Conservation (phyloP, 2,113 vertebrate genomes). For the Hippocampus mohnikei region DNA sequence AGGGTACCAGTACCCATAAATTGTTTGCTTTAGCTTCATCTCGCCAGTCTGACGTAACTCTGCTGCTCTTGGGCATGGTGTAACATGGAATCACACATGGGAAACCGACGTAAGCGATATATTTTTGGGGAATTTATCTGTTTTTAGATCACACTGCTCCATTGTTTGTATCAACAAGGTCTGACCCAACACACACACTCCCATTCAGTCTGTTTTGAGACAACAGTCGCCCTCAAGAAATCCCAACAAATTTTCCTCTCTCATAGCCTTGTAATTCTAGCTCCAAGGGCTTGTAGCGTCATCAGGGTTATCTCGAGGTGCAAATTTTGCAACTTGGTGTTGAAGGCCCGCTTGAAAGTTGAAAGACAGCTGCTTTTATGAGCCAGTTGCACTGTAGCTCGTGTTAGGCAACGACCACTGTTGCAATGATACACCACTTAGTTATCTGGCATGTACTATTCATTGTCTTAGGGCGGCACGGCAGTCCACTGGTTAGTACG, state of each 20-base stretch:
- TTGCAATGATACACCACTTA: background rate
- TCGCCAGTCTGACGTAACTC: background rate
- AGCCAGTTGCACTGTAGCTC: background rate
- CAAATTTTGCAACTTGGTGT: background rate
- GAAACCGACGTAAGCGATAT: background rate
- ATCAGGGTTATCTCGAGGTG: background rate
- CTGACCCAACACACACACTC: background rate
- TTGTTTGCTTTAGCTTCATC: background rate
- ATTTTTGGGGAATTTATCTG: slow-evolving; percentile 11
- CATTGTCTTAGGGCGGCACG: too few species aligned
- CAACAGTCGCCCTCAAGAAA: background rate
- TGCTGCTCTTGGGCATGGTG: background rate
- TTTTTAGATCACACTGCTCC: slow-evolving; percentile 29
- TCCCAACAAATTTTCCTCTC: background rate
- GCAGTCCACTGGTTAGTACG: too few species aligned
- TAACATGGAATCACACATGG: background rate
- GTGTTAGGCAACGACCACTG: background rate
- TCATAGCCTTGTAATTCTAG: background rate
- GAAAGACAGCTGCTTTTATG: background rate
- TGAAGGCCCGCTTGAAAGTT: background rate
- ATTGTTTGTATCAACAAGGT: slow-evolving; percentile 38
- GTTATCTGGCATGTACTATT: too few species aligned
- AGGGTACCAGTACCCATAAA: background rate
- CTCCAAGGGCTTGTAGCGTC: background rate
- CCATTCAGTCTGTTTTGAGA: background rate